phyloP scores from a whole-genome alignment of 2,888 invertebrate species.

The Matsumyia berberina region DNA sequence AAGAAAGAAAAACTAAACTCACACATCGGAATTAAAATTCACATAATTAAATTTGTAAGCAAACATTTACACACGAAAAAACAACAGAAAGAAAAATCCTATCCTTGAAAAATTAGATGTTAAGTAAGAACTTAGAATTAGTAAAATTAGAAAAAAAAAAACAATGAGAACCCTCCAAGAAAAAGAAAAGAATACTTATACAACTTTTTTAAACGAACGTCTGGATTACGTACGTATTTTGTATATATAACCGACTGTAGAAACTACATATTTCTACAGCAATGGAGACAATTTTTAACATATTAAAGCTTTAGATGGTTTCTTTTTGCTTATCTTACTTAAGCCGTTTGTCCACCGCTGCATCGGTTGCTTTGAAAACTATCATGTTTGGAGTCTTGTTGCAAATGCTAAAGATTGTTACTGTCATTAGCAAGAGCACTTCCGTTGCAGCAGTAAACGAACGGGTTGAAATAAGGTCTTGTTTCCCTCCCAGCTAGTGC shows the following conservation, averaged over 20 bases:
- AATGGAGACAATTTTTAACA: background rate
- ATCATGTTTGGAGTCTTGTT: no score
- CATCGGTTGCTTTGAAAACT: no score
- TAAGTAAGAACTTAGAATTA: slow-evolving; percentile 27
- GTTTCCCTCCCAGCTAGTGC: background rate
- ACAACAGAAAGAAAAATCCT: background rate
- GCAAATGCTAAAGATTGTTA: no score
- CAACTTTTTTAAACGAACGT: slow-evolving; percentile 17
- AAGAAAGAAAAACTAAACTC: slow-evolving; percentile 23
- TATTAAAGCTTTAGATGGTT: no score
- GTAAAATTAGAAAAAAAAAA: slow-evolving; percentile 21
- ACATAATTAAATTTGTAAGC: slow-evolving; percentile 31
- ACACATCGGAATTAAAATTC: slow-evolving; percentile 61
- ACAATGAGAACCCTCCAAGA: slow-evolving; percentile 70
- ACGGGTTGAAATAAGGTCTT: background rate
- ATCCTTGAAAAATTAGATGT: slow-evolving; percentile 44
- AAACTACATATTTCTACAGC: background rate
- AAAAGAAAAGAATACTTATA: background rate
- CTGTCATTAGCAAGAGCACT: no score
- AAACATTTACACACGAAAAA: slow-evolving; percentile 47
- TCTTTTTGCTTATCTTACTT: no score
- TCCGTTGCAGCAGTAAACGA: no score
- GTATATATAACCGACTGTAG: background rate
- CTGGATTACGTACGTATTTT: slow-evolving; percentile 12
- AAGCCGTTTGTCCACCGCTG: no score